phyloP scores from a whole-genome alignment of 2,888 invertebrate genomes.

The Platerodrilus igneus region DNA sequence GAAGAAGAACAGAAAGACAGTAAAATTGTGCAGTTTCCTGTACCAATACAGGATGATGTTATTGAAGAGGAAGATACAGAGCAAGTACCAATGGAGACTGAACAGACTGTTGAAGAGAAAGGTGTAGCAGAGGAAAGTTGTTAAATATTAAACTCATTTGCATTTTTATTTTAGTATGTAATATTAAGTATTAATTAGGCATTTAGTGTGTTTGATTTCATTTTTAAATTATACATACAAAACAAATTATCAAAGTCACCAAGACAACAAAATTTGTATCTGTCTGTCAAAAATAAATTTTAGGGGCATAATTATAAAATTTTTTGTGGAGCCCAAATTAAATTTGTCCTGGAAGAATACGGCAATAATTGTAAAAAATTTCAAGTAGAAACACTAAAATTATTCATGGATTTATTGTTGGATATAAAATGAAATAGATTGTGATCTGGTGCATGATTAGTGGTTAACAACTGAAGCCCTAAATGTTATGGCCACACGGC shows the following conservation, averaged over 20 bases:
- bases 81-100: conserved; percentile 14
- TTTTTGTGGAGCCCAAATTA: conserved; percentile 21
- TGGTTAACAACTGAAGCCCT: no score
- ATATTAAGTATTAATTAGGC: no score
- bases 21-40: conserved; percentile 34
- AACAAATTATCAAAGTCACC: conserved; percentile 27
- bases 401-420: no score
- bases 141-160: conserved; percentile 21
- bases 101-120: conserved; percentile 8
- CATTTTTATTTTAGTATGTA: no score
- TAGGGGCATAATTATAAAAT: conserved; percentile 20
- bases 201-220: conserved; percentile 9
- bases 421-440: no score
- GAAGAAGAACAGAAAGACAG: conserved; percentile 52
- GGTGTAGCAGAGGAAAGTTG: conserved; percentile 14
- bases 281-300: conserved; percentile 28
- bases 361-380: conserved; percentile 13
- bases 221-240: conserved; percentile 9
- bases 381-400: no score
- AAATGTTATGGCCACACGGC: conserved; percentile 69
- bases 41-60: conserved; percentile 46
- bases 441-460: no score
- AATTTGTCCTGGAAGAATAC: conserved; percentile 7
- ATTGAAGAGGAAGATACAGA: conserved; percentile 27
- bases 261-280: conserved; percentile 30